Base-by-base conservation (phyloP, 2,888 invertebrate genomes). In the Petrolisthes manimaculis region DNA sequence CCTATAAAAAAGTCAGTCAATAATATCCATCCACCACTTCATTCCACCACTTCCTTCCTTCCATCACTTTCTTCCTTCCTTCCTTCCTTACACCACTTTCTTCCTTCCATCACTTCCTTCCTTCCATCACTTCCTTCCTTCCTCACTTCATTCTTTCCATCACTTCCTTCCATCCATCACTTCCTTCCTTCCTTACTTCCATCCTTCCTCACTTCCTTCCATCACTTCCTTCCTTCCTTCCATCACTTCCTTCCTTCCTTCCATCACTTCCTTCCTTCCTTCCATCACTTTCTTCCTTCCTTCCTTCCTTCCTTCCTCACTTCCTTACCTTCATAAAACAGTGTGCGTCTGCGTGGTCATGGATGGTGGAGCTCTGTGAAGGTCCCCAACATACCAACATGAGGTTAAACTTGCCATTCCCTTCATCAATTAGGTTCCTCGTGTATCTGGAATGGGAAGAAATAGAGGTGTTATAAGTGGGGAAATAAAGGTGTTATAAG, bases 301-400 rank as follows among this genome's bases (percentile, higher is more conserved):
- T 4, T 51, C 24, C 77, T 14, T 51, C 24, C 51, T 53, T 18
- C 78, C 14, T 53, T 21, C 14, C 37, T 9, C 67, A 18, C 18
- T n/a, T 5, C 79, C 75, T 78, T 89, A 93, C 93, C 93, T 99
- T 99, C 96, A 99, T 98, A 93, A 99, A 98, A 93, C 99, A 99
- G 93, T 99, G 98, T 0, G 99, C 96, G 92, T 98, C 95, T 0
- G 98, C 95, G 92, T 99, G 99, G 93, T 99, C 98, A 93, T 99
- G 99, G 91, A 99, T 98, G 12, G 97, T 96, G 0, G 98, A 97
- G 0, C 97, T 97, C 91, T 98, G 97, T 0, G 97, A 97, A 93
- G 98, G 97, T 37, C 98, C 97, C 99, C 99, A 99, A 93, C 99
- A 99, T n/a, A 99, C 94, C 55, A 98, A 95, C 96, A 99, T 98